Base-by-base conservation (phyloP, 2,113 vertebrate species). In the Neofelis nebulosa region DNA sequence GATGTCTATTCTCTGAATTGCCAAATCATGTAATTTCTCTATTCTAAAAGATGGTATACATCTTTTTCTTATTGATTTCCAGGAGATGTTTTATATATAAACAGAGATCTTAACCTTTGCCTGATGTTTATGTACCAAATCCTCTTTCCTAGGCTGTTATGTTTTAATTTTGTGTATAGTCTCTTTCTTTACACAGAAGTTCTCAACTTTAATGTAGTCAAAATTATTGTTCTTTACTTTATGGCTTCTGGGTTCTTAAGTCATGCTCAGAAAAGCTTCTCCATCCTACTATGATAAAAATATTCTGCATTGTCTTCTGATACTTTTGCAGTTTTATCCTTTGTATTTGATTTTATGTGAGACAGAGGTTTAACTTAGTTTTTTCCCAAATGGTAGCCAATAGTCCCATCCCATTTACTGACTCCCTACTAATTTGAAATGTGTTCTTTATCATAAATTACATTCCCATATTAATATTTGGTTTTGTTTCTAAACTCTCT, bases 381-480 rank as follows among this genome's bases (percentile, higher is more conserved):
- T 93, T 84, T 52, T 45, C 55, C 76, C 65, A 91, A 94, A 45
- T 52, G 18, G 38, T 95, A 91, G 78, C 33, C 29, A 95, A 63
- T 29, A 66, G 38, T 95, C 61, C 69, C n/a, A 93, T 61, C 27
- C 21, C 36, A 86, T 65, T 93, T 93, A 95, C 21, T 96, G 66
- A 94, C 45, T 89, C 69, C 41, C 76, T 48, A 83, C 45, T 95
- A 33, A 85, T 89, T 61, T 97, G 52, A 97, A 96, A 82, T 80
- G 57, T 89, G 86, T 87, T 97, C 31, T 95, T 95, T 86, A 89
- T 97, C 73, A 92, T 68, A 97, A 96, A 91, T 65, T 55, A 88
- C 92, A 93, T 96, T 89, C n/a, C 31, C 78, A 89, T 95, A 91
- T 71, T 50, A 96, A 93, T 69, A 87, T 50, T 45, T 79, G 55